Evolutionary conservation across 30 jellyfish, hydroid and myxozoan genomes (phyloP).

Genomic region (Morbakka virulenta): DNA sequence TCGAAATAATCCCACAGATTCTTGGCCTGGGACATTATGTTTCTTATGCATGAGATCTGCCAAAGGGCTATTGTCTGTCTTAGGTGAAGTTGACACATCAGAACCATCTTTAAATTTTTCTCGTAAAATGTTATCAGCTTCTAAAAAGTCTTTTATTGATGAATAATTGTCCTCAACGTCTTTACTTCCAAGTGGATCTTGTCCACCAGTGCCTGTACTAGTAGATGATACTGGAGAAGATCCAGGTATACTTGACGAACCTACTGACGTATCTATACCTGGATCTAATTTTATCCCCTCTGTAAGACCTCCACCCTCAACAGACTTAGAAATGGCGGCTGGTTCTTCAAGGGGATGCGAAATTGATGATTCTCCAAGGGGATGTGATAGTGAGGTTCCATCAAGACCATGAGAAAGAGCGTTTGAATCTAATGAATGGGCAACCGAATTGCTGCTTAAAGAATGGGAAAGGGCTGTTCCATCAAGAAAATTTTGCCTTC

Average conservation of each 20-base stretch:
- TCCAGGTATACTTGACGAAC: not conserved
- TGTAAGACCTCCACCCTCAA: not conserved
- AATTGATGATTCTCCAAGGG: no score
- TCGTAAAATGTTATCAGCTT: slow-evolving; percentile 76
- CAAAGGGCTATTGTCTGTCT: slow-evolving; percentile 57
- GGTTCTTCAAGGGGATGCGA: no score
- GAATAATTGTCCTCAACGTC: slow-evolving; percentile 81
- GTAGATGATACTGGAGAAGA: not conserved
- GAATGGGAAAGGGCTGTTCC: no score
- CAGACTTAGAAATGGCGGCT: not conserved
- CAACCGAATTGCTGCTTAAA: no score
- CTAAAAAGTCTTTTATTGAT: slow-evolving; percentile 84
- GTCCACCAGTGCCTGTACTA: not conserved
- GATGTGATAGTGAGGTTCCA: no score
- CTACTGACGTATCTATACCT: not conserved
- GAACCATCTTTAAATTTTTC: slow-evolving; percentile 54
- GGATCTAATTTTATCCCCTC: not conserved
- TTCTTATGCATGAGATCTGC: slow-evolving; percentile 63
- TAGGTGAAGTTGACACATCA: slow-evolving; percentile 6
- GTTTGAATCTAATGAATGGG: no score
- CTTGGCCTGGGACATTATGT: slow-evolving; percentile 30
- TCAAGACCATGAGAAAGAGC: no score
- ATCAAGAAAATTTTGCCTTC: no score
- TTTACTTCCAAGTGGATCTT: slow-evolving; percentile 5
- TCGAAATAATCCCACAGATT: not conserved